phyloP scores from a whole-genome alignment of 2,113 vertebrate species.

The Deroptyus accipitrinus region DNA sequence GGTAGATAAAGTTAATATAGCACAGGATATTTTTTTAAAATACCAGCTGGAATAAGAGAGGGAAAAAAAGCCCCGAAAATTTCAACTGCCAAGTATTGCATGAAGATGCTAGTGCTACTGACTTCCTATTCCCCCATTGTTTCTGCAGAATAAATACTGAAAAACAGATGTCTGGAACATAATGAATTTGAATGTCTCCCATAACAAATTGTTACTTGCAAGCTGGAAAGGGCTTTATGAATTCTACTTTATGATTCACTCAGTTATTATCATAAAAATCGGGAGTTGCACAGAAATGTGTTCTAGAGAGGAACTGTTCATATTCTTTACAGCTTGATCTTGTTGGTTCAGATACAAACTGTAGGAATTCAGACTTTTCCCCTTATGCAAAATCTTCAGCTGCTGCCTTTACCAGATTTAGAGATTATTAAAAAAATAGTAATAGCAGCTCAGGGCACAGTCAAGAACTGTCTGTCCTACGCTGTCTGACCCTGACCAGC shows the following conservation, averaged over 20 bases:
- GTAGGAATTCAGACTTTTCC: constrained; percentile 56
- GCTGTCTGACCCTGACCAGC: constrained; percentile 62
- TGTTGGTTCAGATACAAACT: constrained; percentile 65
- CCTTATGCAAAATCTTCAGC: constrained; percentile 66
- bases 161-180: constrained; percentile 52
- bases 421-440: constrained; percentile 73
- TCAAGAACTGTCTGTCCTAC: constrained; percentile 57
- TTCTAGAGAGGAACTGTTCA: constrained; percentile 65
- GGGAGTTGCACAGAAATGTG: constrained; percentile 44
- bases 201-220: constrained; percentile 54
- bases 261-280: constrained; percentile 72
- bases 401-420: constrained; percentile 70
- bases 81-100: not conserved
- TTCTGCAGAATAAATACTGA: constrained; percentile 50
- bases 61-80: not conserved
- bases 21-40: not conserved
- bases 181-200: constrained; percentile 47
- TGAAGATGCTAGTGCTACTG: not conserved
- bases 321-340: constrained; percentile 73
- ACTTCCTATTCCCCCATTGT: constrained; percentile 35
- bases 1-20: not conserved
- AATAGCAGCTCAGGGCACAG: constrained; percentile 58
- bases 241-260: constrained; percentile 64
- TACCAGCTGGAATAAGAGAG: not conserved
- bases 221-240: constrained; percentile 57